Base-by-base conservation (phyloP, 2,797 vertebrate species). In the Syngnathus acus region DNA sequence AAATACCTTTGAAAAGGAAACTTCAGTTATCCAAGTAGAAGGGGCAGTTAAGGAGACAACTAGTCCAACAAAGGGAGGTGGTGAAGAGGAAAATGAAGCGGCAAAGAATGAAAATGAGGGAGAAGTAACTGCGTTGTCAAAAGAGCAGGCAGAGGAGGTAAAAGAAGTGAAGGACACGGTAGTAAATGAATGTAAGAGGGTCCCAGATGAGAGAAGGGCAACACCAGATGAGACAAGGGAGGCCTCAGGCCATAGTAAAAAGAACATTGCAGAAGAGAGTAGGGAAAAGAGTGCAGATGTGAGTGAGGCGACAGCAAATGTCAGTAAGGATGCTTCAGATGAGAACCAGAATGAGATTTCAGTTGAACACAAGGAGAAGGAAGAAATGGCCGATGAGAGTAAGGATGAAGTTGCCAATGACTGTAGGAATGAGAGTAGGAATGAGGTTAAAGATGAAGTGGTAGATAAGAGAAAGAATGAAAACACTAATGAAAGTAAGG, bases 1-100 rank as follows among this genome's bases (percentile, higher is more conserved):
- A 65, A 71, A 72, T 47, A 68, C 64, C 40, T 68, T 39, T 42
- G 72, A 77, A 57, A 75, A 71, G 47, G 69, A 72, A 5, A n/a
- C 47, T 7, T 69, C 57, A 0, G 6, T 62, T 5, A 43, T 17
- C 1, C 65, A 62, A 65, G 75, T 77, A 37, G 26, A 51, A 1
- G 45, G 69, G 26, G 72, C 76, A 62, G 58, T 45, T 42, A 48
- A 62, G 40, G 62, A 71, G 42, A 43, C 47, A 58, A 72, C 48
- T 19, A 37, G 17, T 21, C 66, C 65, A 23, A 61, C 61, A 57
- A 65, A 69, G 26, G 72, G 1, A 73, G 70, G 40, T 39, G 73
- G 74, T 32, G 37, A 58, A 1, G 42, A 69, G 21, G 75, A 78
- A 62, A 64, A 43, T 42, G 58, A 64, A 45, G 48, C 67, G 21